phyloP scores from a whole-genome alignment of 2,797 vertebrate genomes.

The Onychomys torridus region DNA sequence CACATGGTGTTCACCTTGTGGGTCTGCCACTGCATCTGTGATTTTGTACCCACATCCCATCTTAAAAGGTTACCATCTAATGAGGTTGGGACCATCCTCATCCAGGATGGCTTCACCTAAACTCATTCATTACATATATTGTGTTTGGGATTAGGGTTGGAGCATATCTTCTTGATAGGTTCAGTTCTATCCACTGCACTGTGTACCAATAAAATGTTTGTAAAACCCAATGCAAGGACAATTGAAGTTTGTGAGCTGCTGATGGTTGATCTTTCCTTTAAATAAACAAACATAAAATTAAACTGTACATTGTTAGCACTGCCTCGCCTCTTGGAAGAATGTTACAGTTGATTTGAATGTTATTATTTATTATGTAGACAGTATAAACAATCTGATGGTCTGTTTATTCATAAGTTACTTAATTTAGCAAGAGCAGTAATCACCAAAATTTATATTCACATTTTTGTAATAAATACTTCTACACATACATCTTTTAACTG shows the following conservation, averaged over 20 bases:
- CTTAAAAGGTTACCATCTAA: background rate
- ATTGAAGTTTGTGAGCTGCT: background rate
- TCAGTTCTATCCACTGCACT: background rate
- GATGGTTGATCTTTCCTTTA: background rate
- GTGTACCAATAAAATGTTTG: background rate
- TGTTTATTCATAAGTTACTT: background rate
- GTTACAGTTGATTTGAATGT: background rate
- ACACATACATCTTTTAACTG: background rate
- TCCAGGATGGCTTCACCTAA: background rate
- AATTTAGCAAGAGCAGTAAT: background rate
- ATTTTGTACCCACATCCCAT: background rate
- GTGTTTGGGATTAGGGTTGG: background rate
- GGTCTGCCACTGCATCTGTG: background rate
- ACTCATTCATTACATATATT: background rate
- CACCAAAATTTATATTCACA: background rate
- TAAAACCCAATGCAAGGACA: background rate
- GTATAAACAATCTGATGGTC: background rate
- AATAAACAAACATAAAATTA: background rate
- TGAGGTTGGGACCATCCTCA: too few species aligned
- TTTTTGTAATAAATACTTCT: constrained; percentile 23
- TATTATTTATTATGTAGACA: background rate
- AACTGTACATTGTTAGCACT: background rate
- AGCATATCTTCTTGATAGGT: background rate
- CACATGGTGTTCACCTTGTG: fast-evolving
- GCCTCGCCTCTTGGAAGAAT: background rate